Base-by-base conservation (phyloP, 2,888 invertebrate genomes). In the Andrena haemorrhoa region DNA sequence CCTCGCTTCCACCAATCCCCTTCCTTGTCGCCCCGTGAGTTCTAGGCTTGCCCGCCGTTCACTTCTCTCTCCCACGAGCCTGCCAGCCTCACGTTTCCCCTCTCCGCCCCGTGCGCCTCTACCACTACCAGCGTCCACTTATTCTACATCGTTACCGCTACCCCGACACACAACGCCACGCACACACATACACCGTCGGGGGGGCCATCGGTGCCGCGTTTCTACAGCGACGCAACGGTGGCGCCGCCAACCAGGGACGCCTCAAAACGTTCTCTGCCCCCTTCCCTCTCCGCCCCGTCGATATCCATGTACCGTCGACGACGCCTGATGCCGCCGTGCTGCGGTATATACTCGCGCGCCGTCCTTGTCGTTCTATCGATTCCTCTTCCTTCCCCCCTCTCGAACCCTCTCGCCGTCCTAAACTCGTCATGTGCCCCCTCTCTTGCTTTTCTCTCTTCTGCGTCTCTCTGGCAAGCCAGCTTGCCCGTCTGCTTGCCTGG, bases 301-400 rank as follows among this genome's bases (percentile, higher is more conserved):
- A 79, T 68, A 72, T 74, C 73, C 79, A 84, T 79, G 72, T 83
- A 82, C 85, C 77, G 78, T 20, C 83, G 80, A 79, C 82, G 80
- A 85, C 87, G 87, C 82, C 85, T 86, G 86, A 89, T 84, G 89
- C 89, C 85, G 87, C 87, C 86, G 86, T 89, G 89, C 86, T 86
- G 82, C 84, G 82, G 75, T 79, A 84, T 85, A 86, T 84, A 88
- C 86, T 81, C 72, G 73, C 82, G 79, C 86, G 77, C 88, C 89
- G 92, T 92, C 91, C 92, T 92, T 90, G 91, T 91, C 91, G 86
- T 92, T 88, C 91, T 91, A 92, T 92, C 91, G 91, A 92, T 92
- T 90, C 92, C 90, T 90, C 88, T 80, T 84, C 79, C 79, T 86
- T 87, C 86, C 83, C 69, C 80, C 77, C 56, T 56, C 74, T 72